Evolutionary conservation across 2,888 invertebrate species (phyloP).

Genomic region (Eristalinus aeneus): DNA sequence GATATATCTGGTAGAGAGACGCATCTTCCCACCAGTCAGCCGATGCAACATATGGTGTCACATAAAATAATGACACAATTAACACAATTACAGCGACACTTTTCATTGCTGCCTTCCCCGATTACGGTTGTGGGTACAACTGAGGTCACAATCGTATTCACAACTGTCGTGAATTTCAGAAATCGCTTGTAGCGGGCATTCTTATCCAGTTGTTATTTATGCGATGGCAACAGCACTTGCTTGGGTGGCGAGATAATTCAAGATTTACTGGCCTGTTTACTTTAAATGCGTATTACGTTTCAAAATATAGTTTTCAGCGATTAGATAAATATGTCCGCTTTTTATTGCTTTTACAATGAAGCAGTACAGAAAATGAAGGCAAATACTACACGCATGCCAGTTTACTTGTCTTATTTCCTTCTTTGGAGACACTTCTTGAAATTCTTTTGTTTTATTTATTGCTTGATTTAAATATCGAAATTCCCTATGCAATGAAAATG

Average conservation of each 20-base stretch:
- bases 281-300: background rate
- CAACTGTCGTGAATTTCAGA: background rate
- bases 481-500: too few relatives aligned
- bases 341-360: background rate
- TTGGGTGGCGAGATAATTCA: background rate
- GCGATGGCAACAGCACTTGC: background rate
- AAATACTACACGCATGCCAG: background rate
- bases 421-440: too few relatives aligned
- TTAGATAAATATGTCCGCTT: background rate
- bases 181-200: background rate
- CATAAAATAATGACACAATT: background rate
- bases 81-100: background rate
- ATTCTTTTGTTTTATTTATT: background rate
- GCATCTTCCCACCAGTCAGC: slow-evolving; percentile 92
- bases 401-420: background rate
- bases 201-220: background rate
- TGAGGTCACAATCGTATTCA: background rate
- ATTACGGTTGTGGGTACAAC: background rate
- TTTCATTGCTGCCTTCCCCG: slow-evolving; percentile 1
- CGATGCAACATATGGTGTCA: slow-evolving; percentile 24
- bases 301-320: background rate
- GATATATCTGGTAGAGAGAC: slow-evolving; percentile 92
- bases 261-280: background rate
- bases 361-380: background rate
- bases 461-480: background rate